These are phyloP conservation scores for Crossocerus cetratus DNA, from an alignment of 2,888 invertebrate genomes.

Conservation along the genomic window DNA sequence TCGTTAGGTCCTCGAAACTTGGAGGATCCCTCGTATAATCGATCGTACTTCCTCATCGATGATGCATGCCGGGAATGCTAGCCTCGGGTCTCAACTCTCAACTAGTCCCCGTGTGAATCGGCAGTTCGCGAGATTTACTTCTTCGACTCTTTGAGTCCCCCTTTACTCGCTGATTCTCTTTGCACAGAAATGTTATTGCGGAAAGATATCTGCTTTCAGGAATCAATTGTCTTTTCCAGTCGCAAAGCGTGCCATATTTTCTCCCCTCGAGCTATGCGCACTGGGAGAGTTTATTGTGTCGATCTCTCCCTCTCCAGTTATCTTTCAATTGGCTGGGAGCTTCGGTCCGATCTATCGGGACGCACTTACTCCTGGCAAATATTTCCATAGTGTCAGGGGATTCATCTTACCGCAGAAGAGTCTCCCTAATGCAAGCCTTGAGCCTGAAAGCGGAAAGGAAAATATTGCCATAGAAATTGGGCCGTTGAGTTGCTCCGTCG, in stretches of 20 bases:
- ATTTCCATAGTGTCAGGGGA: conserved; percentile 1
- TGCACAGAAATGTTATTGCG: background rate
- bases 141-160: background rate
- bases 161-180: background rate
- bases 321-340: background rate
- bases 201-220: background rate
- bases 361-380: conserved; percentile 25
- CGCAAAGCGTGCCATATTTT: no score
- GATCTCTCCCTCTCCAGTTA: background rate
- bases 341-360: background rate
- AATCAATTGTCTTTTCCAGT: background rate
- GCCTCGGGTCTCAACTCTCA: conserved; percentile 11
- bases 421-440: background rate
- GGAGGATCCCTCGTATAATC: conserved; percentile 21
- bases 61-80: conserved; percentile 16
- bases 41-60: conserved; percentile 18
- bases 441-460: conserved; percentile 15
- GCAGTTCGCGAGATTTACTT: conserved; percentile 26
- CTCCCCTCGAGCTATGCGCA: no score
- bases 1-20: conserved; percentile 6
- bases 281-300: background rate
- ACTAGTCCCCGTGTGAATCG: background rate
- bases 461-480: conserved; percentile 14
- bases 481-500: no score
- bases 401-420: conserved; percentile 2